A percentile compares a stretch with the other conserved stretches of the same genome.
These are phyloP conservation scores for Heliconius ethilla DNA, from an alignment of 2,888 invertebrate genomes.

Conservation along the genomic window DNA sequence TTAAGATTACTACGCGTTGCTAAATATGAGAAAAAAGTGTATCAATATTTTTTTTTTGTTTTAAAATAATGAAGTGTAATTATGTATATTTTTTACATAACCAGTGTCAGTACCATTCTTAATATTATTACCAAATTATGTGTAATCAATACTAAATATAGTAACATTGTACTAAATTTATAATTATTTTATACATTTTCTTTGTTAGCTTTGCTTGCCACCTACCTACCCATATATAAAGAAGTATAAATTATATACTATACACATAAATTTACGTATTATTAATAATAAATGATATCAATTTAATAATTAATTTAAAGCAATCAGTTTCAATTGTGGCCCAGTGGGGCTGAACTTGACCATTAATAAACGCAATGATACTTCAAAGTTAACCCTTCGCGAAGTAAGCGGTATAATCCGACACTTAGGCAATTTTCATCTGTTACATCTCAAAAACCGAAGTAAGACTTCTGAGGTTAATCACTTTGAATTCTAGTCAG, in stretches of 20 bases:
- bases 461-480: constrained; percentile 18
- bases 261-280: not conserved
- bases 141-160: too few species aligned
- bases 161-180: too few species aligned
- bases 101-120: too few species aligned
- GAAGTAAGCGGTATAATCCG: constrained; percentile 67
- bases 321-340: constrained; percentile 72
- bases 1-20: not conserved
- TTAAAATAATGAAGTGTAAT: too few species aligned
- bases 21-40: not conserved
- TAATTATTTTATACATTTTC: too few species aligned
- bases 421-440: constrained; percentile 53
- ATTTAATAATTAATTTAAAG: constrained; percentile 77
- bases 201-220: too few species aligned
- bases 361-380: constrained; percentile 81
- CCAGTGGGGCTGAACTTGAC: constrained; percentile 71
- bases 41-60: not conserved
- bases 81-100: too few species aligned
- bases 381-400: constrained; percentile 79
- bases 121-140: too few species aligned
- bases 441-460: constrained; percentile 35
- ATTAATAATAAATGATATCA: constrained; percentile 66
- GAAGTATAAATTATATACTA: not conserved
- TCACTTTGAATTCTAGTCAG: constrained; percentile 3
- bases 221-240: not conserved